A percentile compares a stretch with the other conserved stretches of the same genome.
Conservation (phyloP, 30 jellyfish, hydroid and myxozoan genomes). For the Aurelia aurita region DNA sequence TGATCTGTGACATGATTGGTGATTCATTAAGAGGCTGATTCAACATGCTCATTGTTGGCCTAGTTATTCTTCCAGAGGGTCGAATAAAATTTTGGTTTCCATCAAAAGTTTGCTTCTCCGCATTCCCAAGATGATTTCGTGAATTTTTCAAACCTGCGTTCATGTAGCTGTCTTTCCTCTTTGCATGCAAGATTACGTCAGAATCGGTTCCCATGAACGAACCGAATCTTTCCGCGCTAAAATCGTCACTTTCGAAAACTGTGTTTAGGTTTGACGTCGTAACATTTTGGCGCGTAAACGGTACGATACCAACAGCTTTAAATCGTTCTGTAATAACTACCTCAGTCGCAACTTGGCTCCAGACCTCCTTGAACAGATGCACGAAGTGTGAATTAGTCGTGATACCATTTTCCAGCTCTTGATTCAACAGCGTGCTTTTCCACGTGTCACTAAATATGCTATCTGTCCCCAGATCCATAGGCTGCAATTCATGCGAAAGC, state of each 20-base stretch:
- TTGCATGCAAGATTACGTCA: conserved; percentile 22
- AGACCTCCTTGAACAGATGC: conserved; percentile 18
- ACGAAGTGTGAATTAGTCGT: conserved; percentile 10
- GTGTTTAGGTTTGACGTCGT: neutral
- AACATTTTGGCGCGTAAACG: conserved; percentile 40
- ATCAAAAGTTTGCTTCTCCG: conserved; percentile 24
- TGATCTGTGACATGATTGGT: conserved; percentile 38
- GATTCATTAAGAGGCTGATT: conserved; percentile 62
- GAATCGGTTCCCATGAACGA: conserved; percentile 30
- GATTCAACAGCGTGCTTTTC: conserved; percentile 13
- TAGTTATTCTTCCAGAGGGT: conserved; percentile 23
- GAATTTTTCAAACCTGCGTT: conserved; percentile 6
- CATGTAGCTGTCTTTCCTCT: conserved; percentile 32
- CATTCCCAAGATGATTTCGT: conserved; percentile 13
- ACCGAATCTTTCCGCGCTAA: conserved; percentile 4
- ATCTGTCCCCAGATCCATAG: conserved; percentile 27
- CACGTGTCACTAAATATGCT: conserved; percentile 41
- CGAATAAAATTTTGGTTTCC: conserved; percentile 45
- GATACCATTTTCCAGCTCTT: neutral
- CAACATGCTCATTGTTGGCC: conserved; percentile 71
- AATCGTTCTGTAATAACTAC: conserved; percentile 33
- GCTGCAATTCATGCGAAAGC: conserved; percentile 40
- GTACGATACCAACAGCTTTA: conserved; percentile 24
- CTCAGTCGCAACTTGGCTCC: conserved; percentile 9
- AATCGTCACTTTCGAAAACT: conserved; percentile 33